Base-by-base conservation (phyloP, 2,113 vertebrate genomes). In the Symphodus melops region DNA sequence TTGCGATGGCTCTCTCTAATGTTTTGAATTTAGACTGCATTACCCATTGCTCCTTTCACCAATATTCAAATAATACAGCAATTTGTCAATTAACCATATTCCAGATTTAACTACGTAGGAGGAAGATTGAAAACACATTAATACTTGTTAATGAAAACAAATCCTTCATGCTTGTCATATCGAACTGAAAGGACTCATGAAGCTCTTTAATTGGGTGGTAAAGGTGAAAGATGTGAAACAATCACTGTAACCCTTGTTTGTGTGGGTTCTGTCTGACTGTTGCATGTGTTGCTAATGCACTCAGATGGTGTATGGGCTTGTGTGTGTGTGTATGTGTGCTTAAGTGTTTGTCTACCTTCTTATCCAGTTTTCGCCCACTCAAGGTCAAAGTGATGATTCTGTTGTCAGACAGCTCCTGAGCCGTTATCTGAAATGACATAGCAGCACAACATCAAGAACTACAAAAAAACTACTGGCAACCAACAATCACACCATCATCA, bases 391-490 rank as follows among this genome's bases (percentile, higher is more conserved):
- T 98, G 86, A 99, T 97, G 94, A 99, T 97, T 67, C 97, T 97
- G 94, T 99, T 99, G 90, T 99, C 98, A 0, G 97, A 98, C 83
- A 99, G 94, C 91, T 99, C 98, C 91, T 98, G 97, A 56, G 97
- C 98, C 62, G 97, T 95, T 78, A 99, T 96, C 98, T 99, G 78
- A 80, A 86, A 73, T 41, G 72, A 84, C 71, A 78, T 49, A 14
- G 83, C 20, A 58, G 6, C 68, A 66, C 36, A 81, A 72, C 58
- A 80, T 79, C 73, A 79, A 59, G 37, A 36, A 25, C 20, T 68
- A 63, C 59, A 60, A 39, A 79, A 72, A 69, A 12, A 68, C 28
- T 23, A 48, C n/a, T 37, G 68, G 68, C 57, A 44, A n/a, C 42
- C 10, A 59, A 56, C 33, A 54, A 21, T 51, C 44, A 62, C 21